Evolutionary conservation across 2,113 vertebrate species (phyloP).

Genomic region (Rhea pennata): DNA sequence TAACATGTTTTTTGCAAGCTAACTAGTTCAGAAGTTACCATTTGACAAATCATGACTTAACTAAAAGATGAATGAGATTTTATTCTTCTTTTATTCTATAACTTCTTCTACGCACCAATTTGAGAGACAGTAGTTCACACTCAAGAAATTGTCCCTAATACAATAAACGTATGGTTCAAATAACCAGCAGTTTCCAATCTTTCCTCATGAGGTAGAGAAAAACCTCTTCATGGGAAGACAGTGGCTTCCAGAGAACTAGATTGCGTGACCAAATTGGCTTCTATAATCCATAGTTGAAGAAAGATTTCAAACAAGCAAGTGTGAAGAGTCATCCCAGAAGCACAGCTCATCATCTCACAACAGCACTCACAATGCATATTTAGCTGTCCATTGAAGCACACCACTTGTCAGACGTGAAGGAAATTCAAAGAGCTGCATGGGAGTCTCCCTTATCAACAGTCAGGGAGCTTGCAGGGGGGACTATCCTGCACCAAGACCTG

Average conservation of each 20-base stretch:
- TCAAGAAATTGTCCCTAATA: background rate
- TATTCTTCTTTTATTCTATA: background rate
- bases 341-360: background rate
- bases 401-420: background rate
- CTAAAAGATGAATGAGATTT: background rate
- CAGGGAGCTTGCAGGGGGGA: rapidly evolving
- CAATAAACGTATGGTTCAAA: background rate
- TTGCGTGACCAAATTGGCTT: background rate
- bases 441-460: background rate
- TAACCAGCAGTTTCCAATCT: background rate
- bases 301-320: background rate
- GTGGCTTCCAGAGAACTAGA: background rate
- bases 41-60: background rate
- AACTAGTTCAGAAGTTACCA: background rate
- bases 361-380: background rate
- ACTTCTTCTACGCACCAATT: background rate
- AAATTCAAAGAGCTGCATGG: background rate
- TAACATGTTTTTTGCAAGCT: background rate
- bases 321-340: background rate
- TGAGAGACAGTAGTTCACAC: background rate
- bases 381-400: background rate
- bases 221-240: background rate
- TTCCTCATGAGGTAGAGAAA: background rate
- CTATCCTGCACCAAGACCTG: background rate
- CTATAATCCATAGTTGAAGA: background rate